Conservation (phyloP, 1,140 invertebrate genomes). For the Sarcophaga bullata region DNA sequence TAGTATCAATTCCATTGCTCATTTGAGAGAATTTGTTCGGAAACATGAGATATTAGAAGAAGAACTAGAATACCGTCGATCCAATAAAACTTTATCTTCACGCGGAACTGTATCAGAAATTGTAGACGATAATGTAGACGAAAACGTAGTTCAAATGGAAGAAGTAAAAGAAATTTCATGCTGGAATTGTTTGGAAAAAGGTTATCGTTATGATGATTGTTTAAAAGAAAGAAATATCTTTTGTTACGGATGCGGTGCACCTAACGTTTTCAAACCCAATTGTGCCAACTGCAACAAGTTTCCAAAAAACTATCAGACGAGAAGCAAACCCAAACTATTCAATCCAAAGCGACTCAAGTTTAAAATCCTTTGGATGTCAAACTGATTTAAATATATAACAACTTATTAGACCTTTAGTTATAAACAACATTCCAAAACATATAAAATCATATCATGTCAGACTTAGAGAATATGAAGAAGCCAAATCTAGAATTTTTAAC, state of each 20-base stretch:
- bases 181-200: background rate
- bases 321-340: background rate
- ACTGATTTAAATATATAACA: background rate
- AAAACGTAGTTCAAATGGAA: background rate
- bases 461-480: background rate
- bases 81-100: background rate
- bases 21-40: background rate
- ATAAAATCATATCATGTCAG: background rate
- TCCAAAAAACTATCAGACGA: no score
- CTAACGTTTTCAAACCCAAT: background rate
- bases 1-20: background rate
- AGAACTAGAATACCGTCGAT: background rate
- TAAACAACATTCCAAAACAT: background rate
- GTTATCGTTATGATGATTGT: background rate
- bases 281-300: no score
- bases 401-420: background rate
- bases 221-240: background rate
- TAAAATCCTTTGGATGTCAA: background rate
- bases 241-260: constrained; percentile 16
- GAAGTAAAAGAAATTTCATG: background rate
- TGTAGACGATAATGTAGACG: background rate
- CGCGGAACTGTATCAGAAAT: no score
- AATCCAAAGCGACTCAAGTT: background rate
- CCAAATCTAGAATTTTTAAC: background rate
- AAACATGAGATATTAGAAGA: background rate